A percentile compares a stretch with the other conserved stretches of the same genome.
Conservation (phyloP, 2,888 invertebrate species). For the Tridacna crocea region DNA sequence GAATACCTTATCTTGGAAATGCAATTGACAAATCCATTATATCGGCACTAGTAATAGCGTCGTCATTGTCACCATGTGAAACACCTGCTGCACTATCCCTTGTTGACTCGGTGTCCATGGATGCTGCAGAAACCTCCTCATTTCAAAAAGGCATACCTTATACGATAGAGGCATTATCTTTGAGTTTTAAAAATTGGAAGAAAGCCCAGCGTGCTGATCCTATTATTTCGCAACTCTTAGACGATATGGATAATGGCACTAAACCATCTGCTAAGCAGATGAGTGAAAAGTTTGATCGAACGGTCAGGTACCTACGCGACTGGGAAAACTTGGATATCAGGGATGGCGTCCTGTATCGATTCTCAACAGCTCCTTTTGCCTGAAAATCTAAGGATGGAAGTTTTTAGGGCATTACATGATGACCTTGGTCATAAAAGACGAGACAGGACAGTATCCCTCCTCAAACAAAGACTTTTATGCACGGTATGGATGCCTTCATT, state of each 20-base stretch:
- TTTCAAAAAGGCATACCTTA: not conserved
- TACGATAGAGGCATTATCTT: not conserved
- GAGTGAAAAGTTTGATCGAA: not conserved
- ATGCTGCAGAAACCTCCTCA: not conserved
- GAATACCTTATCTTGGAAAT: not conserved
- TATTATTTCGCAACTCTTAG: not conserved
- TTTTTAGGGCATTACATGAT: conserved; percentile 29
- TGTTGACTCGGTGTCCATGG: not conserved
- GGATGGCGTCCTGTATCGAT: conserved; percentile 30
- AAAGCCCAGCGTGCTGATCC: conserved; percentile 1
- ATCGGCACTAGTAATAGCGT: not conserved
- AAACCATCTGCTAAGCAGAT: conserved; percentile 26
- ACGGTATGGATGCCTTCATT: conserved; percentile 14
- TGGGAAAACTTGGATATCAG: conserved; percentile 30
- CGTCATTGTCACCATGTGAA: not conserved
- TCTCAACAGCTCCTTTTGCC: conserved; percentile 21
- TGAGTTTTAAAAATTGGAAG: not conserved
- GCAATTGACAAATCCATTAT: not conserved
- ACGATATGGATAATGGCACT: conserved; percentile 25
- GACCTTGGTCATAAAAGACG: conserved; percentile 41
- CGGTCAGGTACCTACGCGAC: conserved; percentile 21
- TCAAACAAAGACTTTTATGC: conserved; percentile 21
- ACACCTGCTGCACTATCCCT: not conserved
- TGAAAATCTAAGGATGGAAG: conserved; percentile 12
- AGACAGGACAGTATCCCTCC: conserved; percentile 26